Conservation (phyloP, 2,888 invertebrate species). For the Cyclophora punctaria region DNA sequence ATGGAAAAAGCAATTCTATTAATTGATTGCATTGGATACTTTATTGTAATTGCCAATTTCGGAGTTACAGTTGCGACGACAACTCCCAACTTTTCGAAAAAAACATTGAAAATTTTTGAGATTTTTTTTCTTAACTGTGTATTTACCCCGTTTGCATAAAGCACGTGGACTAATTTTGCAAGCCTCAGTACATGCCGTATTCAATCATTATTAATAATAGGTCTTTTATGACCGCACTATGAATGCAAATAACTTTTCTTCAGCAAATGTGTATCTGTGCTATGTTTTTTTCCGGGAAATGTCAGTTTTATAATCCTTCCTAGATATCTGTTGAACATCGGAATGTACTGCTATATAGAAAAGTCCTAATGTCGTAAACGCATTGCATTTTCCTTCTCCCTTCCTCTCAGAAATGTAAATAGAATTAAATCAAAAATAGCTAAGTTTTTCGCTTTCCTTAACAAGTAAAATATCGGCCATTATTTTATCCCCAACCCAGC, state of each 20-base stretch:
- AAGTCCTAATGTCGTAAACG: slow-evolving; percentile 93
- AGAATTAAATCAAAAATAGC: not conserved
- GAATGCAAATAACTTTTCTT: not conserved
- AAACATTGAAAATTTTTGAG: no score
- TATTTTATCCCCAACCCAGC: not conserved
- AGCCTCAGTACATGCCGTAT: no score
- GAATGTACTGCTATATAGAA: slow-evolving; percentile 91
- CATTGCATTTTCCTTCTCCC: slow-evolving; percentile 89
- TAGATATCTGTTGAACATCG: slow-evolving; percentile 85
- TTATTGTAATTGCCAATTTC: no score
- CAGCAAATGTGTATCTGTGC: slow-evolving; percentile 72
- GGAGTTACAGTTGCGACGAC: no score
- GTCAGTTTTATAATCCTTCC: slow-evolving; percentile 84
- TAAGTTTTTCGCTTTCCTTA: not conserved
- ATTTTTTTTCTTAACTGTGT: no score
- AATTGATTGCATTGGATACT: no score
- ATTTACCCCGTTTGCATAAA: no score
- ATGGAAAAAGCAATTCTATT: no score
- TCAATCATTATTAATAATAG: no score
- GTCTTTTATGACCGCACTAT: no score
- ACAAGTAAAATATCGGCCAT: not conserved
- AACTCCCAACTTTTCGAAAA: no score
- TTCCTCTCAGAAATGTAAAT: slow-evolving; percentile 82
- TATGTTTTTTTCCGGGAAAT: slow-evolving; percentile 85
- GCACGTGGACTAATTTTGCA: no score